A percentile compares a stretch with the other conserved stretches of the same genome.
phyloP scores from a whole-genome alignment of 2,888 invertebrate genomes.

The Nemotelus nigrinus region DNA sequence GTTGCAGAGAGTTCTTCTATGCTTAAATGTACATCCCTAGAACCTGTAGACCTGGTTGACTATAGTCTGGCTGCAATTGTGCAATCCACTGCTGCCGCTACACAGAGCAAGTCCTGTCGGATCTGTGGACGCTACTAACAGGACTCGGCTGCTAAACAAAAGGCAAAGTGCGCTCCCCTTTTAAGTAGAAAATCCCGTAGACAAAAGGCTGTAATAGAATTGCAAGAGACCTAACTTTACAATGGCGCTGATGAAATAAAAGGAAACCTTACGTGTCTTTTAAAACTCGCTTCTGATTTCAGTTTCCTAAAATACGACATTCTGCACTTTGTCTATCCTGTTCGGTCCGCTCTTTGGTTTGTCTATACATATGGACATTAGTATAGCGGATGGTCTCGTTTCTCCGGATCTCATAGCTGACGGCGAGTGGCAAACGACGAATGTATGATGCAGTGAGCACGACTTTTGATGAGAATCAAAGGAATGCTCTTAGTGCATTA shows the following conservation, averaged over 20 bases:
- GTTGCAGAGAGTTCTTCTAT: neutral
- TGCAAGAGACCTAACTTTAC: conserved; percentile 1
- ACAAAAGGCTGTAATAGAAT: conserved; percentile 12
- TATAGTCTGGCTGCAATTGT: no score
- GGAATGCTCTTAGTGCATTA: conserved; percentile 20
- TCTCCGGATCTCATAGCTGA: no score
- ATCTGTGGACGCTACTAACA: neutral
- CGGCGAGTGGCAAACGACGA: no score
- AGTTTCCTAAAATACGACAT: neutral
- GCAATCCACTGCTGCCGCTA: no score
- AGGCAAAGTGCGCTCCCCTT: conserved; percentile 9
- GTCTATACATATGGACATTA: no score
- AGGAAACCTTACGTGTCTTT: conserved; percentile 30
- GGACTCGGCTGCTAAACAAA: neutral
- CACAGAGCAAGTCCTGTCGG: no score
- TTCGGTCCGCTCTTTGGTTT: no score
- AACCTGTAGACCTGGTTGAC: no score
- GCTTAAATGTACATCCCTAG: no score
- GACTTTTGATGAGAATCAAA: conserved; percentile 29
- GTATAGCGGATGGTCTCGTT: no score
- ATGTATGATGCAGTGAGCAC: neutral
- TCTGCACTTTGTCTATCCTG: no score
- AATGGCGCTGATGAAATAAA: conserved; percentile 38
- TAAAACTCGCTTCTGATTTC: neutral
- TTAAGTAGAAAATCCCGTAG: neutral